Base-by-base conservation (phyloP, 2,113 vertebrate species). In the Eurypyga helias region DNA sequence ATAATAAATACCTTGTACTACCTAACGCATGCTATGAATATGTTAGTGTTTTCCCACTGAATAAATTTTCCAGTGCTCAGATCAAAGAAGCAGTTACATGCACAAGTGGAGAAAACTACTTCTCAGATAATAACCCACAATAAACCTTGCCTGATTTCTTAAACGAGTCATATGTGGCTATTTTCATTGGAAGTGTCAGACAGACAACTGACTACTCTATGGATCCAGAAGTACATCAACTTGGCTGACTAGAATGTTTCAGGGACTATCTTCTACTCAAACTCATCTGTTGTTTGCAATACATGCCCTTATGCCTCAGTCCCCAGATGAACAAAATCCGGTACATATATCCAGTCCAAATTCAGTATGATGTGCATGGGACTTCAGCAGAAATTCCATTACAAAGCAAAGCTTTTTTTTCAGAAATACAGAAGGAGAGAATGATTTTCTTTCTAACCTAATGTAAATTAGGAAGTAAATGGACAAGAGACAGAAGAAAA, bases 1-100 rank as follows among this genome's bases (percentile, higher is more conserved):
- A 88, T 62, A 90, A 90, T 60, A 96, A 94, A 93, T 86, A 95
- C 16, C 8, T 80, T 83, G 36, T 69, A 87, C 41, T 38, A 93
- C 49, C 49, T 77, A 80, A 78, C 0, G 4, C 38, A 75, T 26
- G 10, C 33, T 45, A 92, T 45, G 90, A 89, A 83, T 94, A 89
- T 48, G 46, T 72, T 18, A 81, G 70, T 28, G 33, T 60, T 95
- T 83, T 88, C 34, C 69, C 57, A 67, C 29, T n/a, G 60, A 89
- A 93, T 66, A 86, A 46, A 87, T 66, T 83, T 95, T 54, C 69
- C 55, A 78, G 33, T 38, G 36, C 33, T 33, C 18, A 81, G 77
- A 95, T 78, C 55, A 92, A 95, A 83, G 64, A 49, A 81, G 46
- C 51, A 89, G 34, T 94, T 64, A 87, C 15, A 71, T 23, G 46